Percentiles rank a stretch among this genome's conserved stretches.
Evolutionary conservation across 1,140 invertebrate species (phyloP).

Genomic region (Propsilocerus akamusi): DNA sequence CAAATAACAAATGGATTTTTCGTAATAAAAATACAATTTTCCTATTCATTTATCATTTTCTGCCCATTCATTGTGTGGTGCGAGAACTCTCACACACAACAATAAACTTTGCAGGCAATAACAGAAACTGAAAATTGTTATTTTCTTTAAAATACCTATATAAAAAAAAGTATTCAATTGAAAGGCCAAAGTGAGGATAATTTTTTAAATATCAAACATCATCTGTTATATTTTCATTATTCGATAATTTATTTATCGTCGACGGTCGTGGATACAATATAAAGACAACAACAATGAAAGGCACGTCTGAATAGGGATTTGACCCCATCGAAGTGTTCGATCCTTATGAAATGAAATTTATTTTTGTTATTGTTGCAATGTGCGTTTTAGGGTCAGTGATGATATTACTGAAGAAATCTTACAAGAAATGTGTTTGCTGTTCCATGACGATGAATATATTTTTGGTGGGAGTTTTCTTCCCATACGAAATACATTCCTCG

Average conservation of each 20-base stretch:
- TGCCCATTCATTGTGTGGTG: neutral
- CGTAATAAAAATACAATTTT: slow-evolving; percentile 4
- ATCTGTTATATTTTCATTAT: neutral
- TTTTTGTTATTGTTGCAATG: too few species aligned
- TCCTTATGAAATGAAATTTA: too few species aligned
- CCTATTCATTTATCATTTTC: slow-evolving; percentile 4
- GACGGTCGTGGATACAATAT: neutral
- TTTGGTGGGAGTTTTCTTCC: neutral
- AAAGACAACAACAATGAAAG: neutral
- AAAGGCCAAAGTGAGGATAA: neutral
- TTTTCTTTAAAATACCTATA: neutral
- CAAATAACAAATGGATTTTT: neutral
- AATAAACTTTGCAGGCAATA: neutral
- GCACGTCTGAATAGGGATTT: neutral
- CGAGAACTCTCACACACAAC: neutral
- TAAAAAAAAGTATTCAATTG: slow-evolving; percentile 2
- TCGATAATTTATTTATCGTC: slow-evolving; percentile 1
- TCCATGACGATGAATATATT: neutral
- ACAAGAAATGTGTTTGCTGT: too few species aligned
- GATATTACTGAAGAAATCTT: too few species aligned
- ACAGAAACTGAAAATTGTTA: neutral
- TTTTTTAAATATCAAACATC: neutral
- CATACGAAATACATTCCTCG: too few species aligned
- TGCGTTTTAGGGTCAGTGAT: too few species aligned
- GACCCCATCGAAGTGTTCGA: too few species aligned